Evolutionary conservation across 2,888 invertebrate species (phyloP), one percentile per base, ranked within the genome.

Genomic region (Idaea aversata): DNA sequence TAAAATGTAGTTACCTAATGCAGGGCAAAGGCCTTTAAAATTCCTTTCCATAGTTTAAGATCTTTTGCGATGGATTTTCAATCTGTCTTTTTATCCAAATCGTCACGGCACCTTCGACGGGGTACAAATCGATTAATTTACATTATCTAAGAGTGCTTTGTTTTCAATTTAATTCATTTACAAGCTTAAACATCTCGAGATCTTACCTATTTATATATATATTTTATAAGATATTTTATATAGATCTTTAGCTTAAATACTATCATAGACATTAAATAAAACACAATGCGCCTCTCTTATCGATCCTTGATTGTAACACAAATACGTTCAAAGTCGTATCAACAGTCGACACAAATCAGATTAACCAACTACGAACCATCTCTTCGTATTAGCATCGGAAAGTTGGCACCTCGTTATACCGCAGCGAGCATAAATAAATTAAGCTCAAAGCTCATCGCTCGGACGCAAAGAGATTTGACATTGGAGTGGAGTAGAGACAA

Each of bases 391-490:
- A 73, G 25, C 70, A 70, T 70, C 70, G 68, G 59, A 71, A 71
- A 71, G 70, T 72, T 68, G 69, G 72, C 78, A 79, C 76, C 76
- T 81, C 80, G 80, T 83, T 84, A 85, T 75, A 77, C 79, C 75
- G 73, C 77, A 72, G 70, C 69, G 72, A 69, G 77, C 81, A 81
- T 88, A 86, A 88, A 85, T 83, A 86, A 84, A 88, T 89, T 89
- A 89, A 87, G 81, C 76, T 74, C 74, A 76, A 47, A 47, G 47
- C 47, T 47, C 47, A 47, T 47, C 47, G 47, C 47, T 47, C 47
- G 47, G 47, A 47, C 47, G 13, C 47, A 47, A 47, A 47, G 47
- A 47, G 7, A 47, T 47, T 47, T 47, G 7, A 13, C 47, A 10
- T 13, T 47, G 47, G 3, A 10, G 13, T 47, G 7, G 47, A 47